phyloP scores from a whole-genome alignment of 2,797 vertebrate species.

The Sebastes ruberrimus region DNA sequence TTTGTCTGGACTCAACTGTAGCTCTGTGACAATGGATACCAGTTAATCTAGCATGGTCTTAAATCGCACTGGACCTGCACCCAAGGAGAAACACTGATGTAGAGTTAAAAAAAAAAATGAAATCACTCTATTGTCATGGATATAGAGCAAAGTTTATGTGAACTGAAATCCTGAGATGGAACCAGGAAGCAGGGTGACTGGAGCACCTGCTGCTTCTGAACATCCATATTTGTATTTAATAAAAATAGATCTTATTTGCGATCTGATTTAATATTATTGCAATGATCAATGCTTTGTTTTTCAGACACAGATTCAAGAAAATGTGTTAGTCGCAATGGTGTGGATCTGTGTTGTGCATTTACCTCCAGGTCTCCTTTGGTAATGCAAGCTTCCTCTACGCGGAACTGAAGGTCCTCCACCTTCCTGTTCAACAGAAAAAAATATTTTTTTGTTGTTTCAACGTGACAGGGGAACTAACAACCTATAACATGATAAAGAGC shows the following conservation, averaged over 20 bases:
- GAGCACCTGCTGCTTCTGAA: neutral
- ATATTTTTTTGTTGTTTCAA: neutral
- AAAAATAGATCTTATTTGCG: neutral
- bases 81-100: neutral
- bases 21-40: neutral
- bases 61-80: neutral
- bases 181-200: neutral
- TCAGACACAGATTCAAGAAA: neutral
- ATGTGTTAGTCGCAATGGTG: neutral
- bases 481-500: neutral
- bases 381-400: slow-evolving; percentile 98
- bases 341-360: slow-evolving; percentile 67
- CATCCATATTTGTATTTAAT: neutral
- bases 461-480: neutral
- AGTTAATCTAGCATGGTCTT: neutral
- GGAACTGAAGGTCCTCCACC: slow-evolving; percentile 99
- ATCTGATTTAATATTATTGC: neutral
- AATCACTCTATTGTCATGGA: neutral
- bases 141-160: neutral
- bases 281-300: neutral
- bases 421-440: slow-evolving; percentile 82
- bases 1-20: slow-evolving; percentile 1
- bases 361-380: slow-evolving; percentile 99
- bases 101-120: neutral
- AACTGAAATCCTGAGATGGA: neutral